Percentiles rank a stretch among this genome's conserved stretches.
Evolutionary conservation across 2,888 invertebrate species (phyloP).

Genomic region (Cryptophagus acutangulus): DNA sequence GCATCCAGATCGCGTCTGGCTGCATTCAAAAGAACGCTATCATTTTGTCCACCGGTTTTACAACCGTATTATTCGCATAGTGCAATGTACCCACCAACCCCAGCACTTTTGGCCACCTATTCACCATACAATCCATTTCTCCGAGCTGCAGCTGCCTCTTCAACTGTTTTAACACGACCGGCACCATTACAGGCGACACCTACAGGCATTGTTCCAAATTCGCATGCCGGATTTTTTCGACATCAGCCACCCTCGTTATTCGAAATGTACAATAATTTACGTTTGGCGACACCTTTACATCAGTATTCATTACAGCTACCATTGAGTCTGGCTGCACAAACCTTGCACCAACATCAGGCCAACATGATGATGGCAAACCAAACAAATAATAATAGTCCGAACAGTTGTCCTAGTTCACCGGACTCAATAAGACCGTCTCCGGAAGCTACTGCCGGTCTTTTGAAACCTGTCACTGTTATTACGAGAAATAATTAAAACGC

Average conservation of each 20-base stretch:
- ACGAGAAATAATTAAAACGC: slow-evolving; percentile 29
- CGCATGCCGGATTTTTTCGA: too few species aligned
- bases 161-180: slow-evolving; percentile 47
- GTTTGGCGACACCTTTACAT: slow-evolving; percentile 31
- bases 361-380: too few species aligned
- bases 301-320: slow-evolving; percentile 36
- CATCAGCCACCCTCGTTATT: slow-evolving; percentile 31
- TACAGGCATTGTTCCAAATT: slow-evolving; percentile 20
- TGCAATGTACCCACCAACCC: slow-evolving; percentile 50
- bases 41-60: slow-evolving; percentile 57
- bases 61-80: slow-evolving; percentile 50
- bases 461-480: slow-evolving; percentile 47
- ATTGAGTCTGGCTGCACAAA: slow-evolving; percentile 17
- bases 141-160: slow-evolving; percentile 37
- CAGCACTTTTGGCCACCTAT: slow-evolving; percentile 59
- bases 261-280: slow-evolving; percentile 36
- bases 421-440: slow-evolving; percentile 18
- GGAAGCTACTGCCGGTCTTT: slow-evolving; percentile 40
- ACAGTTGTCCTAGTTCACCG: slow-evolving; percentile 23
- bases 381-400: too few species aligned
- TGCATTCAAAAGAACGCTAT: slow-evolving; percentile 80
- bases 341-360: slow-evolving; percentile 15
- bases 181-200: slow-evolving; percentile 47
- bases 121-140: slow-evolving; percentile 60
- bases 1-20: slow-evolving; percentile 84